Evolutionary conservation across 2,797 vertebrate species (phyloP).

Genomic region (Lophotriccus pileatus): DNA sequence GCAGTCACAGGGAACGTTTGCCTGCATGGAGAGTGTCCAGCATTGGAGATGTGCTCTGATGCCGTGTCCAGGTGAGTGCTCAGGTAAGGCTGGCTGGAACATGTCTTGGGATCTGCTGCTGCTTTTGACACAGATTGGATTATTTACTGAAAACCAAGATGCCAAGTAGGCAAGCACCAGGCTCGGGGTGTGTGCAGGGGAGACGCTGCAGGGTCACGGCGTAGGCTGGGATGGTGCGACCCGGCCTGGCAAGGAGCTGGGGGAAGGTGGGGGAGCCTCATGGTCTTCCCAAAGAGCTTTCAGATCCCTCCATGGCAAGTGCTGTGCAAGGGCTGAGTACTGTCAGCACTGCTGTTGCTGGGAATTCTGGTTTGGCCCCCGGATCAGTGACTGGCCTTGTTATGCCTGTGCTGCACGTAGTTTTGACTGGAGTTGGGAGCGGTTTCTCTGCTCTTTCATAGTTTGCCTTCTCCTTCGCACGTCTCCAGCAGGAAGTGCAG

Average conservation of each 20-base stretch:
- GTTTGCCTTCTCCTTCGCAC: conserved; percentile 52
- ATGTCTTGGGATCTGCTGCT: neutral
- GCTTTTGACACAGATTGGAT: neutral
- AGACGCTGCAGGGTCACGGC: neutral
- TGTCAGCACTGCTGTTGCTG: neutral
- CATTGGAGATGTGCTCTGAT: rapidly evolving
- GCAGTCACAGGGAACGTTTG: neutral
- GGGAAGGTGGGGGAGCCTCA: neutral
- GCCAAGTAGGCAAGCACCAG: neutral
- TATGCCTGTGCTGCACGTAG: neutral
- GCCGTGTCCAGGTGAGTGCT: neutral
- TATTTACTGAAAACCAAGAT: neutral
- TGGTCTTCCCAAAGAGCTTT: neutral
- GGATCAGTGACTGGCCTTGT: neutral
- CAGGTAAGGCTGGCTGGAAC: neutral
- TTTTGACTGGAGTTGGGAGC: conserved; percentile 1
- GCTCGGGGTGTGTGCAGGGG: neutral
- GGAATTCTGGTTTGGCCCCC: neutral
- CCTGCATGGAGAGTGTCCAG: rapidly evolving
- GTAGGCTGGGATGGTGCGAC: rapidly evolving
- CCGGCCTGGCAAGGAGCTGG: neutral
- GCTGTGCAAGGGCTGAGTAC: neutral
- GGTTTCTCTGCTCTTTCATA: conserved; percentile 33
- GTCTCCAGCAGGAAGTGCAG: conserved; percentile 63
- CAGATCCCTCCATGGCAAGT: neutral